Evolutionary conservation across 2,797 vertebrate genomes (phyloP).

Genomic region (Megalops cyprinoides): DNA sequence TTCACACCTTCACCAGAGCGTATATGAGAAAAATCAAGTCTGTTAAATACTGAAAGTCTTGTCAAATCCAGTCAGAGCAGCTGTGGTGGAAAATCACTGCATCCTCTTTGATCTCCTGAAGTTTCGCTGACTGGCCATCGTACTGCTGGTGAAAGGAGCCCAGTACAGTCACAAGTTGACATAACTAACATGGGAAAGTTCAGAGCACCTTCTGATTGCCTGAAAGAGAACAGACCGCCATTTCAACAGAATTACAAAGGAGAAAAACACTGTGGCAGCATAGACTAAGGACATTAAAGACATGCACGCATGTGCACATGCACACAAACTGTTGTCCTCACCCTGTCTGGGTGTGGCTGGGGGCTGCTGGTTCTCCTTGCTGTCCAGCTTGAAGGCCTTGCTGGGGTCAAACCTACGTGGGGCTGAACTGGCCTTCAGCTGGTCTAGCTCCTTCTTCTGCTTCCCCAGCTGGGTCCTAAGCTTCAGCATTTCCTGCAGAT

Average conservation of each 20-base stretch:
- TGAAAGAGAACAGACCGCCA: slow-evolving; percentile 25
- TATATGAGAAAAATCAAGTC: not conserved
- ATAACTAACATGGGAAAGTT: not conserved
- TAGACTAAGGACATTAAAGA: too few species aligned
- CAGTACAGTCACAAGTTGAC: too few species aligned
- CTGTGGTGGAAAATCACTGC: not conserved
- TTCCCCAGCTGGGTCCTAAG: slow-evolving; percentile 75
- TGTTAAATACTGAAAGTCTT: not conserved
- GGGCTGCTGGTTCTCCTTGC: slow-evolving; percentile 84
- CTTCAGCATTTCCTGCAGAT: slow-evolving; percentile 80
- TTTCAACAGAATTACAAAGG: too few species aligned
- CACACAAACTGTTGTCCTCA: slow-evolving; percentile 49
- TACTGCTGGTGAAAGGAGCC: too few species aligned
- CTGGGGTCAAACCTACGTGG: slow-evolving; percentile 81
- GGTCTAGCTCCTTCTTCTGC: slow-evolving; percentile 77
- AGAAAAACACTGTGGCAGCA: too few species aligned
- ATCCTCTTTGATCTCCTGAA: not conserved
- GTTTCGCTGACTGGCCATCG: not conserved
- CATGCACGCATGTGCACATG: not conserved
- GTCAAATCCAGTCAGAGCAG: not conserved
- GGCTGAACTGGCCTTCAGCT: slow-evolving; percentile 70
- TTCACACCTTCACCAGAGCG: not conserved
- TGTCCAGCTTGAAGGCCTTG: slow-evolving; percentile 85
- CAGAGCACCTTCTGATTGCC: slow-evolving; percentile 16
- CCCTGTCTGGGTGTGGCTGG: slow-evolving; percentile 79